These are phyloP conservation scores for Rhinopithecus roxellana DNA, from an alignment of 2,113 vertebrate species.

Conservation along the genomic window DNA sequence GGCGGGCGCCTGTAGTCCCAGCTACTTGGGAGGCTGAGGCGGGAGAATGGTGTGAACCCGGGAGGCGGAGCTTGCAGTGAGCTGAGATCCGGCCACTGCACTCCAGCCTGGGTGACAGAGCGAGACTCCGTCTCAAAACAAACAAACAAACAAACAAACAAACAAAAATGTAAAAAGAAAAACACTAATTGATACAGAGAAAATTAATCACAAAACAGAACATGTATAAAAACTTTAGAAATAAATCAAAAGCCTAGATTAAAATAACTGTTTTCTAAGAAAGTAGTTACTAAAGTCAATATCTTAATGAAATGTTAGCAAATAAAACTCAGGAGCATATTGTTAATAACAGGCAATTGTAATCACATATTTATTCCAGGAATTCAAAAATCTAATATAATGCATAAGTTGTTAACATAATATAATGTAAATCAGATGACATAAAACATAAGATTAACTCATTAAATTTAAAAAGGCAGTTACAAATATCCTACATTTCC, in stretches of 20 bases:
- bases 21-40: too few relatives aligned
- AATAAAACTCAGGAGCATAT: not conserved
- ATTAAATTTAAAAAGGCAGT: not conserved
- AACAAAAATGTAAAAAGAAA: not conserved
- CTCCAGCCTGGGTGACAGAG: too few relatives aligned
- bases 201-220: not conserved
- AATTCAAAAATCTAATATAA: not conserved
- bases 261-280: not conserved
- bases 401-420: not conserved
- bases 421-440: not conserved
- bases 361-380: not conserved
- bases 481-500: not conserved
- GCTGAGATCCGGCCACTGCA: too few relatives aligned
- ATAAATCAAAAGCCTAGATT: not conserved
- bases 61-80: too few relatives aligned
- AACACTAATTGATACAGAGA: not conserved
- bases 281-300: not conserved
- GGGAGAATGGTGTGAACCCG: rapidly evolving
- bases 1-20: too few relatives aligned
- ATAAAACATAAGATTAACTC: not conserved
- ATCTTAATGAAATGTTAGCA: not conserved
- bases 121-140: too few relatives aligned
- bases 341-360: not conserved
- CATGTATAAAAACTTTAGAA: not conserved
- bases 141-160: too few relatives aligned